Base-by-base conservation (phyloP, 2,797 vertebrate species). In the Coendou prehensilis region DNA sequence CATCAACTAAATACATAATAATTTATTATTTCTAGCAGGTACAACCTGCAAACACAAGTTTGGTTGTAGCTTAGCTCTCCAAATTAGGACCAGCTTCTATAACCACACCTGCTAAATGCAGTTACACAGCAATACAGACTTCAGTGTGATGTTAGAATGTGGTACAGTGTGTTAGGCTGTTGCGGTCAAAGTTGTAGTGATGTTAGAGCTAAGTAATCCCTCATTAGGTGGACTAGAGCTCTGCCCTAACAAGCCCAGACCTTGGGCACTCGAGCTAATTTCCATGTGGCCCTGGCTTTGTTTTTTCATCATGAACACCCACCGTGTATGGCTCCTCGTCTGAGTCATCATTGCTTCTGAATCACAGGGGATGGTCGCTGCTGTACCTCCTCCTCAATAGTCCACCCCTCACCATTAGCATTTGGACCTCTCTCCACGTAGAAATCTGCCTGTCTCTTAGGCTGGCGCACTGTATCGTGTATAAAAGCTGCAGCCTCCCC, bases 1-100 rank as follows among this genome's bases (percentile, higher is more conserved):
- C 61, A 3, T 80, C 84, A 69, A 81, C 93, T 91, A 87, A 88
- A 94, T 47, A 87, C 95, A 75, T 88, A 50, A 71, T 59, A 97
- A 98, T 96, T 98, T 97, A 97, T 84, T 82, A 41, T 96, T 95
- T 78, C 67, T 73, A 96, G 96, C 95, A 96, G 97, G 95, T 87
- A 30, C 57, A 33, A 11, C 84, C 79, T 96, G 85, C 96, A 75
- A 75, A 88, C 84, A 91, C 91, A 81, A 23, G 61, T 69, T 82
- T 79, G 83, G 86, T 82, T 56, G 61, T 93, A 63, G 59, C 87
- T 90, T 6, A 7, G 80, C 79, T 80, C 95, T 90, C 89, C 7
- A 0, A 52, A 28, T 83, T 92, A 97, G 93, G 87, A 95, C 85
- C 1, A 20, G 78, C 92, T 85, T 96, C 95, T 96, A 79, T 56